Base-by-base conservation (phyloP, 2,888 invertebrate species). In the Pollenia amentaria region DNA sequence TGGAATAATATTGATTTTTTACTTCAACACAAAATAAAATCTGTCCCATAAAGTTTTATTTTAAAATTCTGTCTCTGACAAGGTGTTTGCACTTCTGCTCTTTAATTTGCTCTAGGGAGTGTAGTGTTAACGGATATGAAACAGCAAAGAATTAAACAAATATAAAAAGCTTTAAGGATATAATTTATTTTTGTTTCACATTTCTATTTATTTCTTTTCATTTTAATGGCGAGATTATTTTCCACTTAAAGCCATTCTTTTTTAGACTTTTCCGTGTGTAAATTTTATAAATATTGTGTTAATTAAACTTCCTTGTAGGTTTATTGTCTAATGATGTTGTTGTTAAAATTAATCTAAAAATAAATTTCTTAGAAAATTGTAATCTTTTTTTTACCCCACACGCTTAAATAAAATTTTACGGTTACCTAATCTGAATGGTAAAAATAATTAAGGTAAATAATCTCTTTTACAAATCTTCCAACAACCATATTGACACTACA, bases 1-100 rank as follows among this genome's bases (percentile, higher is more conserved):
- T 67, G 14, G n/a, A 67, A 48, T 67, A 29, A 67, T 67, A 48
- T 67, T 18, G n/a, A 48, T 29, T 67, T 64, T 65, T 65, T n/a
- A 11, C 11, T 62, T 16, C 11, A 40, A 62, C 40, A 16, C 40
- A 62, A 42, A 62, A 62, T 14, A 29, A 60, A 60, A 18, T 2
- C 10, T 16, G 53, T 10, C 11, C 11, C 21, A 60, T 38, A 60
- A 46, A 46, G 21, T 46, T 29, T 46, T 6, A 46, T 65, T 14
- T 57, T 57, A 1, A 4, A 38, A 51, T 51, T 51, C 60, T 40
- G 8, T 21, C 38, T 53, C n/a, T 51, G 65, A 16, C 40, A 62
- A 62, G 51, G 51, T 51, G 46, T 53, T 64, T 29, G 4, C 14
- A n/a, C 1, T 16, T 42, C 21, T 42, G n/a, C 42, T 62, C 12